phyloP scores from a whole-genome alignment of 2,113 vertebrate genomes.

The Accipiter cooperii region DNA sequence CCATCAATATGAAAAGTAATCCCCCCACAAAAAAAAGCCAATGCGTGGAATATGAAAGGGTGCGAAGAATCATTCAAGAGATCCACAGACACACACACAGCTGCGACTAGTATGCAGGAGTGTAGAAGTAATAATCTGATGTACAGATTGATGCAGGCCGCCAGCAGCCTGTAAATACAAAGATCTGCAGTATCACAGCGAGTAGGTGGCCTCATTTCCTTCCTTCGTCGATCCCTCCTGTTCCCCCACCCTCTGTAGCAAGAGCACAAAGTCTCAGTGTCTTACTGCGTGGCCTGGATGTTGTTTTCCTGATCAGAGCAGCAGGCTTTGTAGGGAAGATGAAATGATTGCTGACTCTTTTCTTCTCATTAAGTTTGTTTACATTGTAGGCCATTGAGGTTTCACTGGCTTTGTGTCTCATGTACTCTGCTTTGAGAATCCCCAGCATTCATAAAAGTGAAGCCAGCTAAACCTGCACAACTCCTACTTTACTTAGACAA shows the following conservation, averaged over 20 bases:
- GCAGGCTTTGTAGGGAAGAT: slow-evolving; percentile 20
- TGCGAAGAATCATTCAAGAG: neutral
- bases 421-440: neutral
- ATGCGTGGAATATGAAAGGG: neutral
- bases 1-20: neutral
- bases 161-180: neutral
- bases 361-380: slow-evolving; percentile 42
- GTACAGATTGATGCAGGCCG: neutral
- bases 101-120: neutral
- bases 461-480: neutral
- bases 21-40: neutral
- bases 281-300: neutral
- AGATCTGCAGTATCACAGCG: neutral
- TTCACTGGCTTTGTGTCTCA: slow-evolving; percentile 10
- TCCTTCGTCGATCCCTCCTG: neutral
- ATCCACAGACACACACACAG: neutral
- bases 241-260: neutral
- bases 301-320: neutral
- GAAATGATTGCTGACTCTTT: slow-evolving; percentile 37
- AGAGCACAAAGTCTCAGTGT: neutral
- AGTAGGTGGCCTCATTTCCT: neutral
- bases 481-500: neutral
- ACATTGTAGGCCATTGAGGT: neutral
- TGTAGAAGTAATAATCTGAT: neutral
- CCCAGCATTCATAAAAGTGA: slow-evolving; percentile 9